Evolutionary conservation across 1,140 invertebrate genomes (phyloP), one percentile per base, ranked within the genome.

Genomic region (Papilio dardanus): DNA sequence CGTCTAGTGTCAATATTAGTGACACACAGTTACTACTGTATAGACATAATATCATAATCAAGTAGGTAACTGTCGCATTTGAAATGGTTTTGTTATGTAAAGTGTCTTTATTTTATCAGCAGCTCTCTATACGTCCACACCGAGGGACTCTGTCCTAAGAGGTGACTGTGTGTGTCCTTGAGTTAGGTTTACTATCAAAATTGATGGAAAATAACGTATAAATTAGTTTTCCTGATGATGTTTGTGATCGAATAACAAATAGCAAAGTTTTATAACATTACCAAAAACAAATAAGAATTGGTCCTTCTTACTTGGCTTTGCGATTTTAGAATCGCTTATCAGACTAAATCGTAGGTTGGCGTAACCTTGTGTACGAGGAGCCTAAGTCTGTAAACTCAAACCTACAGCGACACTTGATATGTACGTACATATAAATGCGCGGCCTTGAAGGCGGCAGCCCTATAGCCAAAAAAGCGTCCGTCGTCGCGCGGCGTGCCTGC

Each of bases 401-500:
- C n/a, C 42, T n/a, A 46, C 10, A 62, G 12, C 54, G 54, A 62
- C 5, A 62, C 21, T 62, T 28, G 54, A 14, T 62, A 28, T 28
- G 24, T 46, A n/a, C 16, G 1, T 65, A 65, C 6, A 6, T 66
- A 33, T 28, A 62, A 31, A 30, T 66, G n/a, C 6, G 65, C n/a
- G 30, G 31, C 31, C 54, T 68, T 66, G 24, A 24, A 58, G 30
- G 76, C 54, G 85, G 21, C 83, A 89, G 75, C 89, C 89, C 88
- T 91, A 86, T 71, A 75, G 74, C 84, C 86, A 84, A 90, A 91
- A 89, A 88, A 85, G 79, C 81, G 77, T 81, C 79, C 77, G 75
- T 77, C 82, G 86, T 80, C 87, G 88, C 87, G 87, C 88, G 81
- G 82, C 84, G 84, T 89, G 88, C 89, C 89, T 91, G 88, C 86